Percentiles rank a stretch among this genome's conserved stretches.
phyloP scores from a whole-genome alignment of 2,888 invertebrate species.

The Phaedon cochleariae region DNA sequence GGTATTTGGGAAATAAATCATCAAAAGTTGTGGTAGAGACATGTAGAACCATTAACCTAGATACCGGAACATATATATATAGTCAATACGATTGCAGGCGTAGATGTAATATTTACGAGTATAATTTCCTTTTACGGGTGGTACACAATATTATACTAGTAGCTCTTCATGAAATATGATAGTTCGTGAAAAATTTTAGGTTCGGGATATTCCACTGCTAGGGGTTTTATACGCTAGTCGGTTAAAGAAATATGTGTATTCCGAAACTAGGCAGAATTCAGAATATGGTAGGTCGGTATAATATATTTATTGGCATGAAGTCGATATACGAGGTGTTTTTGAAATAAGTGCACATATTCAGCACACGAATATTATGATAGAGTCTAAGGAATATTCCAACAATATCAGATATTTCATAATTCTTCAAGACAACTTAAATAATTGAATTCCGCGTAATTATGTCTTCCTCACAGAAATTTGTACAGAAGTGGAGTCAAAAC shows the following conservation, averaged over 20 bases:
- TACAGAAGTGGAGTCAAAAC: no score
- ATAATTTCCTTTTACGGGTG: slow-evolving; percentile 39
- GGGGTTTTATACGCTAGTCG: background rate
- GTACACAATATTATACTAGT: slow-evolving; percentile 26
- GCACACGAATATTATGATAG: no score
- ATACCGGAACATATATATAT: slow-evolving; percentile 31
- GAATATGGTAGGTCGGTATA: background rate
- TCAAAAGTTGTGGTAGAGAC: slow-evolving; percentile 26
- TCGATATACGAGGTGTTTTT: no score
- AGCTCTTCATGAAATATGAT: slow-evolving; percentile 23
- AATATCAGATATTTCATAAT: no score
- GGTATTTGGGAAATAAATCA: slow-evolving; percentile 32
- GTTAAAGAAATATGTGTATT: background rate
- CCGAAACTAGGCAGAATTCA: background rate
- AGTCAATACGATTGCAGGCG: slow-evolving; percentile 37
- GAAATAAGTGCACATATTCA: no score
- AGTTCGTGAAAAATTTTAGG: slow-evolving; percentile 28
- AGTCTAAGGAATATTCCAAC: no score
- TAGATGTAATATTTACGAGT: slow-evolving; percentile 40
- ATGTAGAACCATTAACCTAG: slow-evolving; percentile 32
- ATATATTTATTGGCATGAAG: no score
- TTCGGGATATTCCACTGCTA: background rate
- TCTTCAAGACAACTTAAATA: no score
- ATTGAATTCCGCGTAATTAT: no score
- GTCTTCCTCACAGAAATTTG: no score